Base-by-base conservation (phyloP, 92 coral and sea anemone genomes). In the Anthopleura xanthogrammica region DNA sequence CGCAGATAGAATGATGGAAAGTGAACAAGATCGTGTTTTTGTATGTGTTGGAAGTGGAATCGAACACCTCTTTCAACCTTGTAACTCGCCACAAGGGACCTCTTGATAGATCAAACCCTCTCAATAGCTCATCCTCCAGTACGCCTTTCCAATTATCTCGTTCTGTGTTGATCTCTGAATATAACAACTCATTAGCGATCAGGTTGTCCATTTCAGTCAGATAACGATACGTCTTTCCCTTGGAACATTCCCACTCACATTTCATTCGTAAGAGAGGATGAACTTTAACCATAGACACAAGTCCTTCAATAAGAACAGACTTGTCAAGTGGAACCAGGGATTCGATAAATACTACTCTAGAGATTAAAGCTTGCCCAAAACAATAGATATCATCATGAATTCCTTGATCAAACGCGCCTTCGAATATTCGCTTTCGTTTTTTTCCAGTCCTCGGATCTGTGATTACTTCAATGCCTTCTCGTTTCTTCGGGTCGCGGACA, bases 1-100 rank as follows among this genome's bases (percentile, higher is more conserved):
- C 90, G 52, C 86, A 77, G 66, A 87, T 87, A 16, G 86, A 66
- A 72, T 87, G 90, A 24, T 82, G 76, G 39, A 87, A 82, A 57
- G 84, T 87, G 77, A 82, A 87, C 68, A 87, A 39, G 20, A 87
- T 14, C 12, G 83, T 71, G 75, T 82, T 87, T 19, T 7, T 77
- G 19, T 87, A 87, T 23, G 24, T 82, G 40, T 75, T 83, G 41
- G 36, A 71, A 8, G 73, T 42, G 20, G 72, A 60, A 60, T 83
- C 80, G n/a, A 74, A 83, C 66, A 41, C 60, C 12, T 83, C 86
- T 55, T 76, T 54, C 13, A 83, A 9, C 72, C 86, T 83, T 13
- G 48, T 50, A 29, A 83, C 86, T 52, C 86, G 86, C 86, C 86
- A 83, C 46, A 83, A 16, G 12, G 86, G 86, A 3, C 86, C 86